A percentile compares a stretch with the other conserved stretches of the same genome.
These are phyloP conservation scores for Athetis lepigone DNA, from an alignment of 2,888 invertebrate genomes.

Conservation along the genomic window DNA sequence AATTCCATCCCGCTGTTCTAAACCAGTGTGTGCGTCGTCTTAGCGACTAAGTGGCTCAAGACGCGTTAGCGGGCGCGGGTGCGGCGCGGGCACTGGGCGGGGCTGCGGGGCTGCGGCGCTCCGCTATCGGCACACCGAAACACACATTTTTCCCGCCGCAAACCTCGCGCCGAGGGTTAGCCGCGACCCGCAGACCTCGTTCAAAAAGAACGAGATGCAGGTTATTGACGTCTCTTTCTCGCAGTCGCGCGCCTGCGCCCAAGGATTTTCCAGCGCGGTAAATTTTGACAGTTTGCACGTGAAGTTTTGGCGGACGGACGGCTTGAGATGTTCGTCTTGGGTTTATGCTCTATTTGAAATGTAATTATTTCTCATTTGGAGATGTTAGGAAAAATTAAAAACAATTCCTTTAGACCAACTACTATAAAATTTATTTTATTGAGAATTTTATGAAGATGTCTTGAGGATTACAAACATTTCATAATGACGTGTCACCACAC, in stretches of 20 bases:
- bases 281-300: constrained; percentile 81
- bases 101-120: constrained; percentile 85
- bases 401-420: background rate
- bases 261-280: constrained; percentile 71
- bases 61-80: constrained; percentile 88
- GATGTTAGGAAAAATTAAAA: background rate
- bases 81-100: constrained; percentile 76
- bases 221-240: constrained; percentile 67
- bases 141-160: constrained; percentile 91
- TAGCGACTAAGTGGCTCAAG: constrained; percentile 90
- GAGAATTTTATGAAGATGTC: background rate
- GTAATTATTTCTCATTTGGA: background rate
- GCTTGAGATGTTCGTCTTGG: constrained; percentile 17
- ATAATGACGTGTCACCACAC: background rate
- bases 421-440: too few relatives aligned
- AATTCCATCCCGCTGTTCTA: constrained; percentile 37
- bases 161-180: constrained; percentile 91
- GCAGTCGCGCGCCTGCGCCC: constrained; percentile 81
- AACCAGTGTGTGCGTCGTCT: constrained; percentile 85
- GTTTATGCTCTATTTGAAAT: background rate
- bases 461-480: background rate
- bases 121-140: constrained; percentile 91
- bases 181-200: constrained; percentile 90
- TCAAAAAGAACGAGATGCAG: constrained; percentile 78
- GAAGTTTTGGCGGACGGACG: constrained; percentile 67